Conservation (phyloP, 1,140 invertebrate genomes). For the Tetranychus cinnabarinus region DNA sequence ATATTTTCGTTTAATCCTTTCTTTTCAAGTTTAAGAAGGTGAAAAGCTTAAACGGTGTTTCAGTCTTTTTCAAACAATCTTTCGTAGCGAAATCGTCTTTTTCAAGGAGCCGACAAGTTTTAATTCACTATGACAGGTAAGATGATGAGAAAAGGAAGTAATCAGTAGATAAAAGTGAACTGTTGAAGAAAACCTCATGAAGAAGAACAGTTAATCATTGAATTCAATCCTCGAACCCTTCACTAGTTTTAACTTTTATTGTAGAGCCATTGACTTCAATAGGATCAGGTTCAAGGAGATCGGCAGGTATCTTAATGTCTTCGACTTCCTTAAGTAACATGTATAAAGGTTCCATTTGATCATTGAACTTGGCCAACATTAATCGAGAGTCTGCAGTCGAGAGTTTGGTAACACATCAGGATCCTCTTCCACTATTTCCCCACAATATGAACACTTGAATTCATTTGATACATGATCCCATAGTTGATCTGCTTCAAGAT, state of each 20-base stretch:
- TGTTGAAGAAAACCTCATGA: too few relatives aligned
- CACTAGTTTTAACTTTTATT: constrained; percentile 1
- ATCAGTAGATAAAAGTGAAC: too few relatives aligned
- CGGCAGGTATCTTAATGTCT: constrained; percentile 75
- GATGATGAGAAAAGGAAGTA: too few relatives aligned
- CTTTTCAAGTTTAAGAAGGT: too few relatives aligned
- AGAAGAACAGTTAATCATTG: too few relatives aligned
- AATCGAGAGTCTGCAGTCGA: constrained; percentile 75
- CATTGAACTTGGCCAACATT: constrained; percentile 68
- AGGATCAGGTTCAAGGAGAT: constrained; percentile 75
- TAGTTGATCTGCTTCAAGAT: constrained; percentile 59
- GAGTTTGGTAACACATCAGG: constrained; percentile 65
- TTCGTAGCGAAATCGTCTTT: too few relatives aligned
- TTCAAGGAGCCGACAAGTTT: too few relatives aligned
- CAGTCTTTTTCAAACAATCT: too few relatives aligned
- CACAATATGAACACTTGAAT: constrained; percentile 67
- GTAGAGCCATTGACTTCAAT: constrained; percentile 15
- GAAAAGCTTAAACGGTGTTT: too few relatives aligned
- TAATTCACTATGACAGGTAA: too few relatives aligned
- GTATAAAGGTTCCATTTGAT: constrained; percentile 72
- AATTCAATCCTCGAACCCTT: neutral
- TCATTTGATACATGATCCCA: constrained; percentile 61
- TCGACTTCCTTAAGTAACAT: constrained; percentile 51
- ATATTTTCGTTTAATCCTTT: too few relatives aligned
- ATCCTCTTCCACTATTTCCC: constrained; percentile 71